Percentiles rank a stretch among this genome's conserved stretches.
phyloP scores from a whole-genome alignment of 2,113 vertebrate genomes.

The Chlamydotis undulata region DNA sequence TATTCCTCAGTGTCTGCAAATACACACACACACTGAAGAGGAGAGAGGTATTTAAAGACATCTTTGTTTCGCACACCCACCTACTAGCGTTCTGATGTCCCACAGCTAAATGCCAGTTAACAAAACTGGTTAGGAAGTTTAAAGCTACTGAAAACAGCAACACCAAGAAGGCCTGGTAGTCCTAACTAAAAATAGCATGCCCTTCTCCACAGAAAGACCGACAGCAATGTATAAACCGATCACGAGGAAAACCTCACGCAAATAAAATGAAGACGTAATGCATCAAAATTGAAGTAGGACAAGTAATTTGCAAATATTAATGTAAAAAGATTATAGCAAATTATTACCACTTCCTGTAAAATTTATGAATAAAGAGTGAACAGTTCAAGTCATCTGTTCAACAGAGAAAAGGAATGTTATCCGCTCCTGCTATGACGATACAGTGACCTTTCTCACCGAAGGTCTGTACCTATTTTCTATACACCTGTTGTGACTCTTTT shows the following conservation, averaged over 20 bases:
- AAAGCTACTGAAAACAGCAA: not conserved
- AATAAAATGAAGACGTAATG: not conserved
- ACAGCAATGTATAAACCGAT: constrained; percentile 21
- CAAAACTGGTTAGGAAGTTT: not conserved
- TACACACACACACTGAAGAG: not conserved
- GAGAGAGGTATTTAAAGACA: constrained; percentile 19
- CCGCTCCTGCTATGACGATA: not conserved
- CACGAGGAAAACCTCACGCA: not conserved
- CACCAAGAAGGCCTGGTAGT: not conserved
- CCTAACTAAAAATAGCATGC: constrained; percentile 60
- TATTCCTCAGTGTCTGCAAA: not conserved
- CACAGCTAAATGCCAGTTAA: not conserved
- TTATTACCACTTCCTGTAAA: not conserved
- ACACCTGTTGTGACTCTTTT: not conserved
- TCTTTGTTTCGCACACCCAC: not conserved
- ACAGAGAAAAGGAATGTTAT: rapidly evolving
- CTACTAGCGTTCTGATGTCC: not conserved
- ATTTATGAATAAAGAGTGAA: not conserved
- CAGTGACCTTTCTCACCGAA: not conserved
- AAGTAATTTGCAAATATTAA: not conserved
- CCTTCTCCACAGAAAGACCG: constrained; percentile 14
- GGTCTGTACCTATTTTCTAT: not conserved
- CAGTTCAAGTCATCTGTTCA: not conserved
- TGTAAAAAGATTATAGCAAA: not conserved
- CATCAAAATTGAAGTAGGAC: not conserved